These are phyloP conservation scores for Bombyx mori DNA, from an alignment of 1,140 invertebrate species.

Conservation along the genomic window ASM3026992v2 NC_085111.1:17768501-17769000, in stretches of 20 bases:
- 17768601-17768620: too few relatives aligned
- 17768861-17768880: not conserved
- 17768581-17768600: too few relatives aligned
- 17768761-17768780: constrained; percentile 20
- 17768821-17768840: not conserved
- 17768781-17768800: not conserved
- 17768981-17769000: too few relatives aligned
- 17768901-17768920: too few relatives aligned
- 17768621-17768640: constrained; percentile 4
- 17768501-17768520: too few relatives aligned
- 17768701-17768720: constrained; percentile 12
- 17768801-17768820: not conserved
- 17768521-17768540: too few relatives aligned
- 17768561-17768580: too few relatives aligned
- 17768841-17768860: not conserved
- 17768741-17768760: constrained; percentile 15
- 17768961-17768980: too few relatives aligned
- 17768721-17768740: constrained; percentile 18
- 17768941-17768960: too few relatives aligned
- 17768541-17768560: too few relatives aligned
- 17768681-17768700: constrained; percentile 4
- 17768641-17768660: constrained; percentile 3
- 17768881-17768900: too few relatives aligned
- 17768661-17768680: constrained; percentile 4
- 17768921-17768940: too few relatives aligned